These are phyloP conservation scores for Harpagus bidentatus DNA, from an alignment of 2,113 vertebrate species.

Conservation along the genomic window DNA sequence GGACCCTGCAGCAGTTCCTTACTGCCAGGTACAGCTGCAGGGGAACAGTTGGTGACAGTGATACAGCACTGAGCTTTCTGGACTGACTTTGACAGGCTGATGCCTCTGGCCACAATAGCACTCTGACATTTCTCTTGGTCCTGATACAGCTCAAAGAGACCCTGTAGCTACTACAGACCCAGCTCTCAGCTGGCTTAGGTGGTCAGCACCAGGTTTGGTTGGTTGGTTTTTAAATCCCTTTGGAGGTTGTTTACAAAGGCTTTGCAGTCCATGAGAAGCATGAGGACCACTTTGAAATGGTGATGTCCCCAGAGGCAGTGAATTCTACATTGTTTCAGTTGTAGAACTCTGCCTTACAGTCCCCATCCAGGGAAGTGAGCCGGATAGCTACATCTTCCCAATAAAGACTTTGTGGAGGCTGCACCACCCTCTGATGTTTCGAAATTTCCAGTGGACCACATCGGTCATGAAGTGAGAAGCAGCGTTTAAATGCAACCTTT, in stretches of 20 bases:
- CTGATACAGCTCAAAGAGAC: background rate
- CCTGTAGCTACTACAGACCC: background rate
- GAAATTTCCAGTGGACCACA: background rate
- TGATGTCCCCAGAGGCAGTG: background rate
- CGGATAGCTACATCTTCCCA: background rate
- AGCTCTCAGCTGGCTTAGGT: background rate
- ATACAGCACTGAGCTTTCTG: background rate
- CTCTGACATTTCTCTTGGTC: background rate
- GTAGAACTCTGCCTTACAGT: background rate
- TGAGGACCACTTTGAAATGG: accelerated
- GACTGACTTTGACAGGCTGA: background rate
- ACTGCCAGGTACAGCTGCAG: background rate
- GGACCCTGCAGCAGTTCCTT: background rate
- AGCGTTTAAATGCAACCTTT: background rate
- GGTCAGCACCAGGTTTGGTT: background rate
- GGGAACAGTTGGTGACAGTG: background rate
- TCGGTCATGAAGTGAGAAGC: background rate
- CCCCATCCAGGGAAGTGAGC: background rate
- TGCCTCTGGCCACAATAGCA: background rate
- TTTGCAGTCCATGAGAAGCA: background rate
- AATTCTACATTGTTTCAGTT: background rate
- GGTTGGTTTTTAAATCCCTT: background rate
- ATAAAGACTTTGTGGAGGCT: background rate
- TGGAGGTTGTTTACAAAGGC: background rate
- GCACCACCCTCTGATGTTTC: background rate